phyloP scores from a whole-genome alignment of 2,797 vertebrate genomes.

The Oceanodroma leucorhoa region DNA sequence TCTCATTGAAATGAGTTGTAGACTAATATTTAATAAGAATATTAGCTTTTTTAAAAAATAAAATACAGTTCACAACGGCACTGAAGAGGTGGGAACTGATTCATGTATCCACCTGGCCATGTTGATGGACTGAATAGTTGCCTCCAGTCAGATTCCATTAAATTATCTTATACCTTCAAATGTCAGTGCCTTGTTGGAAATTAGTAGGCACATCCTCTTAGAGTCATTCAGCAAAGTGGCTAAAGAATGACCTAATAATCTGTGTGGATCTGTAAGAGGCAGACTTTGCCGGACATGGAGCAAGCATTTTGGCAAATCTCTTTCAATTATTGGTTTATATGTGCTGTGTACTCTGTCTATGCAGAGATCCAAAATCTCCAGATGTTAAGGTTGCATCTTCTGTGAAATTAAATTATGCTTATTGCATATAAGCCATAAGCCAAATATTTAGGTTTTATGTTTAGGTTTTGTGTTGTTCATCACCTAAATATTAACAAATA shows the following conservation, averaged over 20 bases:
- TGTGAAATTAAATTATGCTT: background rate
- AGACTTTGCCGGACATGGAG: background rate
- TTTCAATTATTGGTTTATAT: background rate
- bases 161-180: background rate
- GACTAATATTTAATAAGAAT: constrained; percentile 2
- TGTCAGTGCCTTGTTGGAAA: background rate
- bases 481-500: background rate
- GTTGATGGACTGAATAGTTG: background rate
- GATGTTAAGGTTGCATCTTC: background rate
- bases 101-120: background rate
- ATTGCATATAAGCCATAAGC: background rate
- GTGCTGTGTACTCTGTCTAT: background rate
- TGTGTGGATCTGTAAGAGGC: background rate
- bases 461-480: background rate
- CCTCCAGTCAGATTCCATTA: background rate
- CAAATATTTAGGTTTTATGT: background rate
- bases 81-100: background rate
- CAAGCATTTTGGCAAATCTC: background rate
- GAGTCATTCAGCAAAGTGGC: background rate
- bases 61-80: background rate
- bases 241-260: background rate
- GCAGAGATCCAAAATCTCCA: background rate
- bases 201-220: background rate
- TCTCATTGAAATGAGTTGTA: background rate
- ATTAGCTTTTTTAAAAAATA: background rate